Base-by-base conservation (phyloP, 1,140 invertebrate species). In the Trialeurodes vaporariorum region DNA sequence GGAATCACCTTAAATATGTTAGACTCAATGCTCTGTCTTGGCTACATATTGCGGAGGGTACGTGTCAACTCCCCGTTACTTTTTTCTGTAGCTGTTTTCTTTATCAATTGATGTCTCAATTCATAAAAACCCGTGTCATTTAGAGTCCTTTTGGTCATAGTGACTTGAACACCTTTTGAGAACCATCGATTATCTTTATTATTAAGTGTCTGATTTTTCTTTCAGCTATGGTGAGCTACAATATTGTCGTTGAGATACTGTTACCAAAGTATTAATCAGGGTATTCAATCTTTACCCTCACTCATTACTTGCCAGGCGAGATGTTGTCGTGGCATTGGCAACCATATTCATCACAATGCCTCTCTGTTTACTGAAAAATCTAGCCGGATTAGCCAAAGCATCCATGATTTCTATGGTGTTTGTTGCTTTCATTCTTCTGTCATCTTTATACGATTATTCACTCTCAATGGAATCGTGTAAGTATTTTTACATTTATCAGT, bases 141-240 rank as follows among this genome's bases (percentile, higher is more conserved):
- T 40, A 25, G 59, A 58, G 63, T 69, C 2, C 66, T 22, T 22
- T n/a, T 64, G 5, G 65, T 34, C n/a, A 27, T 61, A n/a, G 71
- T 70, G 66, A 63, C 63, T 63, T 25, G 61, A 62, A 17, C 23
- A 13, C 12, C 13, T 62, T 13, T 12, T 13, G 12, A 24, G 12
- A 13, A 62, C 12, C 13, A 17, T 62, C 13, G n/a, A n/a, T n/a
- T n/a, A n/a, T n/a, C n/a, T n/a, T 67, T 49, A 59, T 61, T 13
- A 61, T 27, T n/a, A n/a, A n/a, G n/a, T 67, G 25, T 66, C 70
- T 63, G 66, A 27, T 71, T 69, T 73, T 68, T 61, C 77, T 84
- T 83, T 26, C 79, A 93, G 91, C 92, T 1, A 94, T 94, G 90
- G 88, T 93, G 27, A 92, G 90, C 61, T 94, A 94, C 76, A 94